These are phyloP conservation scores for Phymanthus crucifer DNA, from an alignment of 92 coral and sea anemone species.

Conservation along the genomic window DNA sequence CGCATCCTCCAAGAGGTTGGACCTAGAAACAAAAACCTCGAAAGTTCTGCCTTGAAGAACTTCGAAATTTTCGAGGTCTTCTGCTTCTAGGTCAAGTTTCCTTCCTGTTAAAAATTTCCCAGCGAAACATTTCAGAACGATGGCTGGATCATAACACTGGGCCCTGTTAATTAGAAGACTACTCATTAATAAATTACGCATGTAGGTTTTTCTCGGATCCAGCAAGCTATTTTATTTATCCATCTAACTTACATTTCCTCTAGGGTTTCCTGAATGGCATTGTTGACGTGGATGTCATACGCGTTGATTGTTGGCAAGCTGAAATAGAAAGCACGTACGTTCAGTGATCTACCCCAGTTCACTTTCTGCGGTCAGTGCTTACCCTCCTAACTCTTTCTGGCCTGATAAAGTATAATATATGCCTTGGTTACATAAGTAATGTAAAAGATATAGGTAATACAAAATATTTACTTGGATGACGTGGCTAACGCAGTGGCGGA, in stretches of 20 bases:
- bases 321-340: conserved; percentile 1
- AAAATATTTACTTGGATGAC: neutral
- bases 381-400: neutral
- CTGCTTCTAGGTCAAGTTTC: conserved; percentile 23
- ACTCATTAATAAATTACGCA: neutral
- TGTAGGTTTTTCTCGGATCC: neutral
- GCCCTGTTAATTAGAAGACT: neutral
- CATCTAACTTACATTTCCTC: neutral
- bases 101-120: conserved; percentile 43
- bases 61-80: neutral
- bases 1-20: conserved; percentile 31
- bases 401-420: neutral
- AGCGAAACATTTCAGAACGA: neutral
- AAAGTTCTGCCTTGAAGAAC: conserved; percentile 32
- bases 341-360: conserved; percentile 1
- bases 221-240: neutral
- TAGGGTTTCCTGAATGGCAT: conserved; percentile 6
- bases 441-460: neutral
- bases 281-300: conserved; percentile 4
- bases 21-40: conserved; percentile 45
- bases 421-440: neutral
- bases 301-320: conserved; percentile 1
- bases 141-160: neutral
- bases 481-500: neutral
- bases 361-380: no score